Base-by-base conservation (phyloP, 2,888 invertebrate genomes). In the Caenorhabditis sp. region DNA sequence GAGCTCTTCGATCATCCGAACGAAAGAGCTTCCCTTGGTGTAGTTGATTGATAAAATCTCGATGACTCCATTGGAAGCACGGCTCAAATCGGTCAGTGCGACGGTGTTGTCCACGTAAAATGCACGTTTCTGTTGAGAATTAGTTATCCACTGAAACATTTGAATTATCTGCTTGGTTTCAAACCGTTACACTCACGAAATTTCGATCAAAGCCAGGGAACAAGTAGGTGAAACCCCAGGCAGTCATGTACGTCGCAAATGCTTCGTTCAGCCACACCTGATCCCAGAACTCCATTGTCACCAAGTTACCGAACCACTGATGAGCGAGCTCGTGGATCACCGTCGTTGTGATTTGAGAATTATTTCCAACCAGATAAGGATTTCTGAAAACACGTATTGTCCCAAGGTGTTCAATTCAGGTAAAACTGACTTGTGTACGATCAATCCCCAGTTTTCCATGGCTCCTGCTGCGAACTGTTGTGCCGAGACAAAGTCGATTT, bases 391-490 rank as follows among this genome's bases (percentile, higher is more conserved):
- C 93, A 82, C n/a, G n/a, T n/a, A n/a, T n/a, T n/a, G n/a, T n/a
- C n/a, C n/a, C n/a, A 93, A 94, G 0, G 6, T 9, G 20, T 15
- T 7, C 32, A 17, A 13, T 15, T 2, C 27, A 24, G 92, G 2
- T n/a, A 39, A n/a, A 37, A 58, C 20, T 7, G 11, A 59, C 71
- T 46, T 20, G 90, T 93, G 97, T 0, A 96, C 95, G 5, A 98
- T 94, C 41, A 98, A 91, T 1, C 94, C 94, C 97, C 97, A 95
- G 91, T 96, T 94, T 89, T 97, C 97, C 93, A 96, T 97, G 0
- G 97, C 97, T 0, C 96, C 96, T 2, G 93, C 93, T 0, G 92
- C 63, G 93, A 95, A 95, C 89, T 95, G 95, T 0, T 95, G 95
- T 66, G 95, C 90, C 0, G 95, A 95, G 17, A 95, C 92, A 88